phyloP scores from a whole-genome alignment of 53 echinoderm and acorn worm genomes.

The Arbacia lixula region DNA sequence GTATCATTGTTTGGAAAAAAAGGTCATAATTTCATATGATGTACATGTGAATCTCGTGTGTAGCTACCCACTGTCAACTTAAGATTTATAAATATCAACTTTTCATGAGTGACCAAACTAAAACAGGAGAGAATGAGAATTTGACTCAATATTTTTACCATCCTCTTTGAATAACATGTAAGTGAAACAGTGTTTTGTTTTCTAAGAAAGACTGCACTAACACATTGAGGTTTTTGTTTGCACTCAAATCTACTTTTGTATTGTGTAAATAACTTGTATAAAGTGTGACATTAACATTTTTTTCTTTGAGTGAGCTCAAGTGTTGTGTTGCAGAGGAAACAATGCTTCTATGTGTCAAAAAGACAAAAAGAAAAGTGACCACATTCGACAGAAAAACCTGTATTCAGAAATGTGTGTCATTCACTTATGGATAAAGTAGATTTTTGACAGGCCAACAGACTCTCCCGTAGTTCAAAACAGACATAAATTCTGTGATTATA shows the following conservation, averaged over 20 bases:
- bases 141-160: conserved; percentile 6
- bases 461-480: no score
- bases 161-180: conserved; percentile 1
- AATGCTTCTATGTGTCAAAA: conserved; percentile 2
- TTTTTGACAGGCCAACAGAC: no score
- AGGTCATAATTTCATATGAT: no score
- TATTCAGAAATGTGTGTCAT: no score
- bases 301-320: neutral
- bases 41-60: no score
- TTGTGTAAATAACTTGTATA: conserved; percentile 47
- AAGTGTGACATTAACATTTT: conserved; percentile 42
- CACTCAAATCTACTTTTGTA: conserved; percentile 54
- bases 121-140: neutral
- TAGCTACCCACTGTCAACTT: no score
- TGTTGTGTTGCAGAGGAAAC: conserved; percentile 25
- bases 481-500: no score
- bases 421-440: no score
- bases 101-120: conserved; percentile 13
- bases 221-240: neutral
- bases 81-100: no score
- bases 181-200: neutral
- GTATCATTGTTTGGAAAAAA: no score
- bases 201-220: conserved; percentile 4
- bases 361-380: neutral
- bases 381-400: neutral